phyloP scores from a whole-genome alignment of 2,888 invertebrate species.

The Chloroclystis v-ata region DNA sequence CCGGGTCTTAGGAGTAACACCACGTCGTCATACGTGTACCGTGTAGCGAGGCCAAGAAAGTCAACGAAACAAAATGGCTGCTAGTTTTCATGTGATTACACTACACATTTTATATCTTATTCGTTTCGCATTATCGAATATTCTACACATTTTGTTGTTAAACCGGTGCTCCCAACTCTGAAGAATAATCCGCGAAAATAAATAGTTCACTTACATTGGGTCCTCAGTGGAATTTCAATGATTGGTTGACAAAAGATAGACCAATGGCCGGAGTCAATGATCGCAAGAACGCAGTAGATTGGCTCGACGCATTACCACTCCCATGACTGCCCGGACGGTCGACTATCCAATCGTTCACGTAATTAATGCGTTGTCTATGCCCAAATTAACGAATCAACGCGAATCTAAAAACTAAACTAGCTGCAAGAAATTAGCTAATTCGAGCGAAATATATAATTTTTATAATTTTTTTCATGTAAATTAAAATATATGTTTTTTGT shows the following conservation, averaged over 20 bases:
- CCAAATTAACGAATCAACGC: conserved; percentile 33
- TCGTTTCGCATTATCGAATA: conserved; percentile 36
- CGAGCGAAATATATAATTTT: too few relatives aligned
- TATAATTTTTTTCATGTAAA: too few relatives aligned
- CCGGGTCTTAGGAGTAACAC: conserved; percentile 31
- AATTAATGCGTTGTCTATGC: conserved; percentile 69
- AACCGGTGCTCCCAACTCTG: conserved; percentile 44
- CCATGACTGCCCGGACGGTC: conserved; percentile 67
- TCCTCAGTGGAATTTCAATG: conserved; percentile 87
- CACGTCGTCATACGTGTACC: conserved; percentile 50
- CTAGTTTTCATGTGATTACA: conserved; percentile 54
- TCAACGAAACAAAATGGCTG: conserved; percentile 74
- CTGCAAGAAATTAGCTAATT: too few relatives aligned
- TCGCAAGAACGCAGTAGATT: conserved; percentile 86
- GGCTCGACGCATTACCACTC: conserved; percentile 82
- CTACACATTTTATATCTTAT: conserved; percentile 36
- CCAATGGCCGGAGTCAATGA: conserved; percentile 89
- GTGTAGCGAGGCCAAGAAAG: conserved; percentile 48
- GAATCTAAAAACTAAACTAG: conserved; percentile 21
- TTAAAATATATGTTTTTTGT: too few relatives aligned
- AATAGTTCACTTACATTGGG: conserved; percentile 74
- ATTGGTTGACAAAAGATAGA: conserved; percentile 92
- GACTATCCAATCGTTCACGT: conserved; percentile 68
- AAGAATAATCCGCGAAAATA: conserved; percentile 57
- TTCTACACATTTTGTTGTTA: conserved; percentile 15